Evolutionary conservation across 1,140 invertebrate genomes (phyloP), one percentile per base, ranked within the genome.

Genomic region (Anadara kagoshimensis): DNA sequence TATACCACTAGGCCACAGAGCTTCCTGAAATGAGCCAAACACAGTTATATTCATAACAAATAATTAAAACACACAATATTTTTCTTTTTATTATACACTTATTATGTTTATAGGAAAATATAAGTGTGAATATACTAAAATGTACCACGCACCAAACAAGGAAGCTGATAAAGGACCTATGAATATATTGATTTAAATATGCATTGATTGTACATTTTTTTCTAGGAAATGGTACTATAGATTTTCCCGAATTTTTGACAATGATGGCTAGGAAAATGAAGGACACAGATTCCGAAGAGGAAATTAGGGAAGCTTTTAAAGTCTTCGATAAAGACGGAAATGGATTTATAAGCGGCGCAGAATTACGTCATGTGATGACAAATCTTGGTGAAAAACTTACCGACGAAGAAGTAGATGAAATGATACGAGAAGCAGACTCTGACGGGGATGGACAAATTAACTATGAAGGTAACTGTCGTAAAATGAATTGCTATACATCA

Each of bases 231-330:
- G 97, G 97, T 82, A 98, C 97, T 86, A 98, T 99, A 91, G 97
- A 99, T 91, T 99, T 98, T 91, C 96, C 97, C 85, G 96, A 97
- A 89, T 97, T 94, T 85, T 88, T 95, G 51, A 94, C 95, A 88
- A 96, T 97, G 94, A 97, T 97, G 96, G 96, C 95, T 44, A 93
- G 96, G 87, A 99, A 98, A 93, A 99, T 99, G 97, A 98, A 98
- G 90, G 97, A 98, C 91, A 98, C 96, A 76, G 97, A 98, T 91
- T 97, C 95, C 90, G 97, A 99, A 92, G 97, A 99, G 90, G 98
- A 99, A 90, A 98, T 99, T 88, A 93, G 96, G 90, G 97, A 99
- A 92, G 97, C 97, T 78, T 99, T 99, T 93, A 94, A 97, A 91
- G 96, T 98, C 78, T 97, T 98, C 91, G 96, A 98, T 90, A 98